Base-by-base conservation (phyloP, 2,113 vertebrate species). In the Orthochromis indermauri region DNA sequence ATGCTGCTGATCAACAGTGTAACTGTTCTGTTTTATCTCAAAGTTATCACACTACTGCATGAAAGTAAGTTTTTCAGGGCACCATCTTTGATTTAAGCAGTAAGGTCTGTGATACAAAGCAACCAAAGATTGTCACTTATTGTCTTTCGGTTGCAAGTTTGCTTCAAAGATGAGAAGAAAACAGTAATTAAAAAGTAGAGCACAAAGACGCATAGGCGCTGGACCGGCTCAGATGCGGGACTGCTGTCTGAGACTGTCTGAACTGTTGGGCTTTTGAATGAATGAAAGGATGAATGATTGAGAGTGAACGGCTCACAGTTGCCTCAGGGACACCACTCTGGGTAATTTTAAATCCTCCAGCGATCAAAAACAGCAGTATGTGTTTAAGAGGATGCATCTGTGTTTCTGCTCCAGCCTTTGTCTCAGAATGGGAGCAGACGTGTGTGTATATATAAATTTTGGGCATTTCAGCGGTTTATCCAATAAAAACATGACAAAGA, bases 401-500 rank as follows among this genome's bases (percentile, higher is more conserved):
- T 80, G 85, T 89, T 83, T 80, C 80, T 83, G 90, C 76, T 83
- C 40, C 61, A 86, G 78, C 21, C 49, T 47, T 82, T 87, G 71
- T 82, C 40, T 45, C 59, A 80, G 78, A 68, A 83, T 89, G 68
- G 82, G 28, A 82, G 40, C 24, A 84, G 85, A 85, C 81, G 13
- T 87, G 45, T 86, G 31, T 88, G 31, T 87, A 45, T 83, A 66
- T 92, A 87, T 91, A 89, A 55, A 91, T 85, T 66, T 82, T 14
- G 88, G 86, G 87, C 86, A 92, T 93, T 89, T 91, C 24, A 2
- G 94, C 45, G 92, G 92, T 89, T 92, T 91, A 49, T 87, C 89
- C 87, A 94, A 90, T 91, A 91, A 93, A 93, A 95, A 90, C 87
- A 92, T 82, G 86, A 93, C 92, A 93, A 89, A 90, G 90, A 89